Evolutionary conservation across 2,797 vertebrate species (phyloP).

Genomic region (Danio kyathit): DNA sequence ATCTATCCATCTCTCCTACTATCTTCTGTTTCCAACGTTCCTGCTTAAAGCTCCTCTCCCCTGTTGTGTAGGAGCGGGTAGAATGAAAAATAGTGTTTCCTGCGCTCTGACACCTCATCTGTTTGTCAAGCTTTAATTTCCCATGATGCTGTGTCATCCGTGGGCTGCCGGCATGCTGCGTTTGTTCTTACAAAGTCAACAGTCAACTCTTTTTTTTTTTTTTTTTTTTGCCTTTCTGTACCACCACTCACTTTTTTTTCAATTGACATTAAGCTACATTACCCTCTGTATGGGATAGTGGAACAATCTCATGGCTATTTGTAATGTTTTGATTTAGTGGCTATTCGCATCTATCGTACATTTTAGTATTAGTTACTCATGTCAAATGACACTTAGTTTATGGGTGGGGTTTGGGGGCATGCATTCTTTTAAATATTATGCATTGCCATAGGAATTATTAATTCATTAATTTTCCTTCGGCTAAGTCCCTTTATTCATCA

Average conservation of each 20-base stretch:
- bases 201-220: constrained; percentile 51
- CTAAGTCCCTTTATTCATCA: too few species aligned
- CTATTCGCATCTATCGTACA: too few species aligned
- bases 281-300: constrained; percentile 23
- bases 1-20: constrained; percentile 26
- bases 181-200: constrained; percentile 55
- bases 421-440: too few species aligned
- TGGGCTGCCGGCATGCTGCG: constrained; percentile 65
- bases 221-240: background rate
- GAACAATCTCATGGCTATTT: too few species aligned
- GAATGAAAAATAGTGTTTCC: constrained; percentile 83
- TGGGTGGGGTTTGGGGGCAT: too few species aligned
- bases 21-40: constrained; percentile 58
- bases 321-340: too few species aligned
- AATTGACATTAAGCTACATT: constrained; percentile 42
- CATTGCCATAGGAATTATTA: too few species aligned
- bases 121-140: constrained; percentile 85
- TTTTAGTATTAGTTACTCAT: too few species aligned
- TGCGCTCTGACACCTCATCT: constrained; percentile 82
- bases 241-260: constrained; percentile 42
- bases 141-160: constrained; percentile 72
- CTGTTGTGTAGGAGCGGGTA: constrained; percentile 74
- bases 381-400: too few species aligned
- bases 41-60: constrained; percentile 71
- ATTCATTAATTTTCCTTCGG: too few species aligned